These are phyloP conservation scores for Pitangus sulphuratus DNA, from an alignment of 2,797 vertebrate species.

Conservation along the genomic window DNA sequence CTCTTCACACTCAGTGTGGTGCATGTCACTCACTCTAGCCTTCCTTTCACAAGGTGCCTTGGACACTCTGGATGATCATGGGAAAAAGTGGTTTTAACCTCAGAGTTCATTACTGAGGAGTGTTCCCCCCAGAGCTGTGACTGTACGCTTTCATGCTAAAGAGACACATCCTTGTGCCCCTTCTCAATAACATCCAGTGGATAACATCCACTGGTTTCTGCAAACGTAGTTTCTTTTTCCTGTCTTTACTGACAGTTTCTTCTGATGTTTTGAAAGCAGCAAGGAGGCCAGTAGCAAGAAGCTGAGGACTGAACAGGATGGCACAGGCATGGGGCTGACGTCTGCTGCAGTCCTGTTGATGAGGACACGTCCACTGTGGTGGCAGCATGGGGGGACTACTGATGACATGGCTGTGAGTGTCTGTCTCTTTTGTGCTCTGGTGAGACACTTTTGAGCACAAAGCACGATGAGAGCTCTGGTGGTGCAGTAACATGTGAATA, in stretches of 20 bases:
- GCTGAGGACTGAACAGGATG: not conserved
- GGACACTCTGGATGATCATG: not conserved
- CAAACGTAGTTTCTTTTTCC: not conserved
- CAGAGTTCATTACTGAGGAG: not conserved
- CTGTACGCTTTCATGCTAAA: not conserved
- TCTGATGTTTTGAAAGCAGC: not conserved
- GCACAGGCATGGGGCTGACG: not conserved
- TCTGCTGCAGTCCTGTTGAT: not conserved
- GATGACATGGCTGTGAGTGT: not conserved
- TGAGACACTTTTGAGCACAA: not conserved
- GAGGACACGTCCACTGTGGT: not conserved
- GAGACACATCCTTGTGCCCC: not conserved
- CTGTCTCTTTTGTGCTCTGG: not conserved
- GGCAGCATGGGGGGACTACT: not conserved
- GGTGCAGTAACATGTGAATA: not conserved
- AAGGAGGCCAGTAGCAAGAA: not conserved
- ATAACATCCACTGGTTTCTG: not conserved
- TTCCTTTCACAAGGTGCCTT: not conserved
- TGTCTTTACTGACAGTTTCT: not conserved
- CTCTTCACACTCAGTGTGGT: not conserved
- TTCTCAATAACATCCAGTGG: not conserved
- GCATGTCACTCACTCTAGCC: not conserved
- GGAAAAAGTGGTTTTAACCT: not conserved
- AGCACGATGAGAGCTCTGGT: accelerated
- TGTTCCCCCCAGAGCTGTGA: not conserved